A percentile compares a stretch with the other conserved stretches of the same genome.
Conservation (phyloP, 2,797 vertebrate species). For the Gadopsis marmoratus region DNA sequence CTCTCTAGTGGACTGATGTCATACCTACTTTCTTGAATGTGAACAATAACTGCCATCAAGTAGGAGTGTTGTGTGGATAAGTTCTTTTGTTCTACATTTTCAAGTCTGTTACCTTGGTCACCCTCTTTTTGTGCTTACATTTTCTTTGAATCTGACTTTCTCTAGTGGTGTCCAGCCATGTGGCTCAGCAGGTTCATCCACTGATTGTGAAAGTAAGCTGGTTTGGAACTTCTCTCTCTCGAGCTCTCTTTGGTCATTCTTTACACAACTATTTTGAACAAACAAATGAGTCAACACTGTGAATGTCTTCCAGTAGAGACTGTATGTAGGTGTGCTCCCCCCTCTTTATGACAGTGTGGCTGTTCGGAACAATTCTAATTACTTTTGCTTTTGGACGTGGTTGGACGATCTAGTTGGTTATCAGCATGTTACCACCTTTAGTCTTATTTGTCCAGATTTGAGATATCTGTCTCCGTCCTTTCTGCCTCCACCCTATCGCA, state of each 20-base stretch:
- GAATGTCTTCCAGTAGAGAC: not conserved
- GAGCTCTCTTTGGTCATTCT: not conserved
- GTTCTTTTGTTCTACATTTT: too few relatives aligned
- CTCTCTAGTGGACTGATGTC: not conserved
- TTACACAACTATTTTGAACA: not conserved
- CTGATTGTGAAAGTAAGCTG: not conserved
- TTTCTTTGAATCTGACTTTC: too few relatives aligned
- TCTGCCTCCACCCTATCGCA: not conserved
- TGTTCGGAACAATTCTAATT: not conserved
- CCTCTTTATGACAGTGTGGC: not conserved
- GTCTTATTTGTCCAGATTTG: not conserved
- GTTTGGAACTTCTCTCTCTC: not conserved
- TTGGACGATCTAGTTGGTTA: not conserved
- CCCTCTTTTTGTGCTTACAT: too few relatives aligned
- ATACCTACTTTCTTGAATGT: too few relatives aligned
- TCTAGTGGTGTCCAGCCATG: not conserved
- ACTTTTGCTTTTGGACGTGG: not conserved
- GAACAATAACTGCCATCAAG: too few relatives aligned
- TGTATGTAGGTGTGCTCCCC: too few relatives aligned
- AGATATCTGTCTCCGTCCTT: not conserved
- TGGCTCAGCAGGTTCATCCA: not conserved
- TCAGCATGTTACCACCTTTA: not conserved
- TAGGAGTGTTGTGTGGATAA: not conserved
- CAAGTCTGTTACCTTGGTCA: not conserved
- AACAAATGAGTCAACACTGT: constrained; percentile 9